Evolutionary conservation across 2,888 invertebrate genomes (phyloP).

Genomic region (Catocala fraxini): DNA sequence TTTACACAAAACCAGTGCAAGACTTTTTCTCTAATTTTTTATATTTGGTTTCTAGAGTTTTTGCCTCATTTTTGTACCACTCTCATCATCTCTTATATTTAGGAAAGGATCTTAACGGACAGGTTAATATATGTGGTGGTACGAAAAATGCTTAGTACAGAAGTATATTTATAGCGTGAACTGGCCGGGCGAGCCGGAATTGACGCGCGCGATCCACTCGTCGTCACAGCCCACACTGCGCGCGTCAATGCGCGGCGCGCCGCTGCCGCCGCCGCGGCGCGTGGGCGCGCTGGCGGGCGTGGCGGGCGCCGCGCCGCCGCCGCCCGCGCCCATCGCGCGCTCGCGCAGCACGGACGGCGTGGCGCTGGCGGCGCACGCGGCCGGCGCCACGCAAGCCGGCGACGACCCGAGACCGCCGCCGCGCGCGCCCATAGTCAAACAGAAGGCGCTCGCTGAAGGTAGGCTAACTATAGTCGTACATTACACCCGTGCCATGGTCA

Average conservation of each 20-base stretch:
- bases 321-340: slow-evolving; percentile 57
- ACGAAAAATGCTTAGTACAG: too few relatives aligned
- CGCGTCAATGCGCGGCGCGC: slow-evolving; percentile 59
- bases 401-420: slow-evolving; percentile 69
- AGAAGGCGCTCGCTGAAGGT: slow-evolving; percentile 66
- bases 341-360: slow-evolving; percentile 72
- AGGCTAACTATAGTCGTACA: slow-evolving; percentile 4
- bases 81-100: too few relatives aligned
- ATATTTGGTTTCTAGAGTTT: too few relatives aligned
- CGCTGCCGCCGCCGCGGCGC: slow-evolving; percentile 45
- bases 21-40: too few relatives aligned
- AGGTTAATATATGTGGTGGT: too few relatives aligned
- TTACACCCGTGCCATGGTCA: too few relatives aligned
- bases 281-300: slow-evolving; percentile 53
- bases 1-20: too few relatives aligned
- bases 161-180: slow-evolving; percentile 66
- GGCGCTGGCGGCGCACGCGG: slow-evolving; percentile 22
- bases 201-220: slow-evolving; percentile 70
- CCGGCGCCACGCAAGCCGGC: too few relatives aligned
- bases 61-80: too few relatives aligned
- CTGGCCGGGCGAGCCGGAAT: slow-evolving; percentile 78
- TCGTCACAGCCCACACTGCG: slow-evolving; percentile 68
- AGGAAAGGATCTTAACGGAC: too few relatives aligned
- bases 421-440: slow-evolving; percentile 58
- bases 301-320: slow-evolving; percentile 34